Conservation (phyloP, 1,140 invertebrate genomes). For the Euschistus heros region DNA sequence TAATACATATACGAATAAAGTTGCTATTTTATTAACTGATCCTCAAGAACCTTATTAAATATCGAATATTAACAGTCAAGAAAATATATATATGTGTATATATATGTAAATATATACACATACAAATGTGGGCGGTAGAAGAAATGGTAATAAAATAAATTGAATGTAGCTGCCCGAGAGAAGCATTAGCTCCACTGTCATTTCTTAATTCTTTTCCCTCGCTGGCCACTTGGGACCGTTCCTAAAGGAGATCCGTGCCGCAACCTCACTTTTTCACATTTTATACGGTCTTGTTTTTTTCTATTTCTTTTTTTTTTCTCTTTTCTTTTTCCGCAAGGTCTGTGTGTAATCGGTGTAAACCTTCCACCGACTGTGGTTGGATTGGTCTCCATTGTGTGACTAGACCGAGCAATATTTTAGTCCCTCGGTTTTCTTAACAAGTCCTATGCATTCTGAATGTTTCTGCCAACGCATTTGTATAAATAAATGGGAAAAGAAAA, state of each 20-base stretch:
- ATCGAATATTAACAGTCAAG: no score
- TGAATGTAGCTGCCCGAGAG: background rate
- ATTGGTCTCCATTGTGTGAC: background rate
- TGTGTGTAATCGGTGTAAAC: conserved; percentile 4
- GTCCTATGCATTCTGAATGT: no score
- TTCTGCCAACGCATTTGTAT: no score
- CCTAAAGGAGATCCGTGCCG: background rate
- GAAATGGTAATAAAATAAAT: background rate
- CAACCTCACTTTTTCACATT: conserved; percentile 5
- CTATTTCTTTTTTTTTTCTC: background rate
- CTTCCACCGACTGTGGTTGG: background rate
- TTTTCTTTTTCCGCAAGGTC: background rate
- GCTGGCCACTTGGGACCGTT: background rate
- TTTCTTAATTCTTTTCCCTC: conserved; percentile 6
- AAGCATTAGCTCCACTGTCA: background rate
- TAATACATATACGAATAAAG: no score
- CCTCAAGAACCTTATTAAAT: no score
- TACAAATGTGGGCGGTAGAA: no score
- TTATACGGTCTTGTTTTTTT: conserved; percentile 2
- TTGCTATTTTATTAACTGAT: no score
- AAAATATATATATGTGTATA: no score
- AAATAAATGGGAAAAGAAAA: no score
- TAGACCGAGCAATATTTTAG: background rate
- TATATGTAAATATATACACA: no score
- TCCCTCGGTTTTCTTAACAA: no score